Base-by-base conservation (phyloP, 2,797 vertebrate genomes). In the Pogonophryne albipinna region DNA sequence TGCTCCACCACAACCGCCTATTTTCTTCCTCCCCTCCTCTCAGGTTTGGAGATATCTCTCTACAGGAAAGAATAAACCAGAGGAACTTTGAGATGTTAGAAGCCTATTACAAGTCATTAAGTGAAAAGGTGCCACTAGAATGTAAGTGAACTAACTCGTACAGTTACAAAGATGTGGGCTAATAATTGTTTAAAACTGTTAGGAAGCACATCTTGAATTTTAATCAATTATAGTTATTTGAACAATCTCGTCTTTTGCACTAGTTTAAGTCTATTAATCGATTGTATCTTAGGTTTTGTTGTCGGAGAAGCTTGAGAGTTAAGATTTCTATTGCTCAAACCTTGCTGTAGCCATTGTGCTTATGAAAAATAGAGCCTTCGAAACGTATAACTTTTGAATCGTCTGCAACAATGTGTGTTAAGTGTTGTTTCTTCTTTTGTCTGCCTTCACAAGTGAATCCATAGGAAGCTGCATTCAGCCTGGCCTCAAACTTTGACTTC, bases 31-130 rank as follows among this genome's bases (percentile, higher is more conserved):
- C 34, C 66, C 8, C 10, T 66, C 60, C 58, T 76, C 76, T 31
- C 88, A 99, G 98, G 91, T 99, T 99, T 92, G 98, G 98, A 71
- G 98, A 99, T 90, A 98, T 98, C 63, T 98, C 97, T 67, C 95
- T 99, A 84, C 98, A 99, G 92, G 98, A 99, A 91, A 96, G 95
- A 87, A 98, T 99, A 94, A 99, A 99, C 93, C 98, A 98, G 91
- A 98, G 95, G 92, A 99, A 98, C 92, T 96, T 98, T 80, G 96
- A 99, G 90, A 95, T 96, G 83, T 94, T 99, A 73, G 96, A 98
- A 88, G 95, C 96, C 69, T 99, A 99, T 95, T 99, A 96, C 91
- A 97, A 96, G 81, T 93, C 95, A 72, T 95, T 99, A 93, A 96
- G 93, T 6, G 98, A 98, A 93, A 97, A 96, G 91, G 94, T 97